These are phyloP conservation scores for Leucophenga montana DNA, from an alignment of 2,888 invertebrate genomes.

Conservation along the genomic window DNA sequence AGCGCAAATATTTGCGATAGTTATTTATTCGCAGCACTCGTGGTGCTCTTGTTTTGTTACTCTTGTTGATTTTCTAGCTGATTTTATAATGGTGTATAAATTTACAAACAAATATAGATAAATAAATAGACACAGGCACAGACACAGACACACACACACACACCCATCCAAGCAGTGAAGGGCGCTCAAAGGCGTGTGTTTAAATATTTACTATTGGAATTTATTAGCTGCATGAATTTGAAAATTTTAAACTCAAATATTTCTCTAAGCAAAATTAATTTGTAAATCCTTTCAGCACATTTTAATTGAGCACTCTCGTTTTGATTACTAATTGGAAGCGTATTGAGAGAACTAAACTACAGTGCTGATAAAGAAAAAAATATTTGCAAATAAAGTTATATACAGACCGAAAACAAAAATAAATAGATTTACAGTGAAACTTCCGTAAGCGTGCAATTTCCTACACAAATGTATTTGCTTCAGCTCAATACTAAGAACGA, in stretches of 20 bases:
- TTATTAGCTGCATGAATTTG: neutral
- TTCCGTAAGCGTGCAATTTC: too few species aligned
- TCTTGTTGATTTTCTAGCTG: neutral
- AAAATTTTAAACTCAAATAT: neutral
- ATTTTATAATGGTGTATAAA: constrained; percentile 11
- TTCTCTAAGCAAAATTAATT: neutral
- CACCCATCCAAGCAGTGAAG: too few species aligned
- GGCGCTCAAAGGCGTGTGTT: neutral
- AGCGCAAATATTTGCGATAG: constrained; percentile 19
- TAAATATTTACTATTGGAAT: neutral
- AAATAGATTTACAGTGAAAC: too few species aligned
- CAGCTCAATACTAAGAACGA: too few species aligned
- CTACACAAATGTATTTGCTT: too few species aligned
- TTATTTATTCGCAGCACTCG: neutral
- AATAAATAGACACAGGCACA: too few species aligned
- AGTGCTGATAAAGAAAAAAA: neutral
- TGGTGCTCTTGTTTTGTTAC: neutral
- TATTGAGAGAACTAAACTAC: neutral
- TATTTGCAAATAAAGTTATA: constrained; percentile 17
- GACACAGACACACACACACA: too few species aligned
- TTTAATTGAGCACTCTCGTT: too few species aligned
- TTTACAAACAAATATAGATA: neutral
- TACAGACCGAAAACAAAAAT: too few species aligned
- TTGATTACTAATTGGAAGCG: neutral
- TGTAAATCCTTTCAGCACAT: too few species aligned